These are phyloP conservation scores for Cephus cinctus DNA, from an alignment of 1,140 invertebrate genomes.

Conservation along the genomic window DNA sequence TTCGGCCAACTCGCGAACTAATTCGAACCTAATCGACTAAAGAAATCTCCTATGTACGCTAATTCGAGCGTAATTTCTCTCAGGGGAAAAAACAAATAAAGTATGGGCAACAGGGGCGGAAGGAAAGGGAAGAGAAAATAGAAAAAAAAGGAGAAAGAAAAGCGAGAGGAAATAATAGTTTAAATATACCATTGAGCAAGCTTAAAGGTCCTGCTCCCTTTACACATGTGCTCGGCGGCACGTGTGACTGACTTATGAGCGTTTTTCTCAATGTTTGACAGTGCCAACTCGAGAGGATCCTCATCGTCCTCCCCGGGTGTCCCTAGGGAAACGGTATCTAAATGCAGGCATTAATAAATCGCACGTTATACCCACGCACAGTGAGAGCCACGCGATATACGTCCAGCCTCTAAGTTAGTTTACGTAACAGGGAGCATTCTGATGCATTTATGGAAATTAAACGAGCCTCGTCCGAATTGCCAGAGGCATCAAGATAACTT, in stretches of 20 bases:
- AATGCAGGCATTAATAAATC: constrained; percentile 46
- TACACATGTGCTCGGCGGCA: not conserved
- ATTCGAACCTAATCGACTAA: too few species aligned
- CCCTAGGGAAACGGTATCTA: constrained; percentile 34
- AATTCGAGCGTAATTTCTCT: too few species aligned
- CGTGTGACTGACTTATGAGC: constrained; percentile 25
- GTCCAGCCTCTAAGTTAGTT: constrained; percentile 37
- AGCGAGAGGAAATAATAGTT: too few species aligned
- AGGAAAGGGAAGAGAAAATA: too few species aligned
- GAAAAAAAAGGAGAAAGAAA: too few species aligned
- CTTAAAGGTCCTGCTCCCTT: too few species aligned
- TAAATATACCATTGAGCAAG: too few species aligned
- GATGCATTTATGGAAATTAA: constrained; percentile 46
- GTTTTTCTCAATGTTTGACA: constrained; percentile 36
- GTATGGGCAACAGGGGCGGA: too few species aligned
- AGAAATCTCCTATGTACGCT: too few species aligned
- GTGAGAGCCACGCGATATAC: not conserved
- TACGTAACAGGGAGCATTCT: constrained; percentile 32
- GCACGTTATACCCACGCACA: constrained; percentile 7
- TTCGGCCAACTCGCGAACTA: too few species aligned
- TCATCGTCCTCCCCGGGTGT: constrained; percentile 24
- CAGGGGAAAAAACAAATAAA: too few species aligned
- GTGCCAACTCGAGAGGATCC: constrained; percentile 31
- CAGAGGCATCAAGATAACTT: constrained; percentile 36
- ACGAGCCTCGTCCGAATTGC: constrained; percentile 36